phyloP scores from a whole-genome alignment of 1,140 invertebrate genomes.

The Gryon sp. region DNA sequence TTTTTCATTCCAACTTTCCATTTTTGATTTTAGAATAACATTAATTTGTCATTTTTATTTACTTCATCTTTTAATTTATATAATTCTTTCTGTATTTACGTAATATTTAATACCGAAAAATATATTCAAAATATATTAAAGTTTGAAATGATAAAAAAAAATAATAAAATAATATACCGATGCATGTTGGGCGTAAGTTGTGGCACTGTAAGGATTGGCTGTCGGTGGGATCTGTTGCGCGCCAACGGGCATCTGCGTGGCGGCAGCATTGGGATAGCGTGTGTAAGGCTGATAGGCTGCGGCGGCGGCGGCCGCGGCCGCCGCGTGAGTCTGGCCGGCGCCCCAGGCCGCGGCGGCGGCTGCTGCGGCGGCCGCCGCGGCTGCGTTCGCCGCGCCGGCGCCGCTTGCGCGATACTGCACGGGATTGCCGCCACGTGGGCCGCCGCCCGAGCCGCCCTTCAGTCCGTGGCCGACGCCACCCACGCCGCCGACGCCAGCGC shows the following conservation, averaged over 20 bases:
- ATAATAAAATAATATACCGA: too few species aligned
- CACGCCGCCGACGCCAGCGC: slow-evolving; percentile 41
- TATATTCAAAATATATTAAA: not conserved
- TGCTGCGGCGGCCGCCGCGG: slow-evolving; percentile 12
- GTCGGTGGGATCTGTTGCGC: slow-evolving; percentile 76
- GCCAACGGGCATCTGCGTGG: slow-evolving; percentile 73
- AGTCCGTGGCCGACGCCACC: slow-evolving; percentile 69
- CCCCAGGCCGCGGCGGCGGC: slow-evolving; percentile 68
- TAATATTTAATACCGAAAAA: too few species aligned
- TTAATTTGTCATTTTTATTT: too few species aligned
- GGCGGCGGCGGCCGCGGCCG: slow-evolving; percentile 71
- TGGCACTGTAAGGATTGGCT: slow-evolving; percentile 76
- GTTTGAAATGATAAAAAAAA: slow-evolving; percentile 43
- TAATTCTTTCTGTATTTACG: too few species aligned
- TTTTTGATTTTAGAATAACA: too few species aligned
- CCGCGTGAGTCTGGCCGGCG: slow-evolving; percentile 70
- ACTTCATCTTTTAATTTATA: too few species aligned
- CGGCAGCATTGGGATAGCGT: slow-evolving; percentile 74
- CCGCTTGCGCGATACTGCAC: slow-evolving; percentile 76
- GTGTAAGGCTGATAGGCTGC: slow-evolving; percentile 73
- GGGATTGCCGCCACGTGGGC: slow-evolving; percentile 74
- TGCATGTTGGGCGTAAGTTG: slow-evolving; percentile 77
- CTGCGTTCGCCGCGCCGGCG: slow-evolving; percentile 1
- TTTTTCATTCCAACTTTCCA: too few species aligned
- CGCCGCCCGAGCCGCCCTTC: slow-evolving; percentile 72